phyloP scores from a whole-genome alignment of 2,113 vertebrate species.

The Centropus bengalensis region DNA sequence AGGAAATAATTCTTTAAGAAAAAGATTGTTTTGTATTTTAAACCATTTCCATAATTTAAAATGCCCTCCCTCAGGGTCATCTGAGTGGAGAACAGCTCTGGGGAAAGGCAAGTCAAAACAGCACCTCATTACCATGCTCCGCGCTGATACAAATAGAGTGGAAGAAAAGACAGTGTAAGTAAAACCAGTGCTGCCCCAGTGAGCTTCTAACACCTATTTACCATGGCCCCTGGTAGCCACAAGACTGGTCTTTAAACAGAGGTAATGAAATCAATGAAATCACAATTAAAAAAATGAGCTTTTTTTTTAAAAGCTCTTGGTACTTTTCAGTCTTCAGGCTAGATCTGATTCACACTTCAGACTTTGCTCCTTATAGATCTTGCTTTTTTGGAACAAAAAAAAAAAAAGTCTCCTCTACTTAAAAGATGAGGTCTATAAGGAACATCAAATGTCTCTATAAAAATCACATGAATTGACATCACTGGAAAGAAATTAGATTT shows the following conservation, averaged over 20 bases:
- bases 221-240: background rate
- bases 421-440: background rate
- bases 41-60: background rate
- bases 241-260: background rate
- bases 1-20: background rate
- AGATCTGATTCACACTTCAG: background rate
- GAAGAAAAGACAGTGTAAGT: background rate
- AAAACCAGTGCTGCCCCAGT: background rate
- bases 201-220: background rate
- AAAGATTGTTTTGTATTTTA: background rate
- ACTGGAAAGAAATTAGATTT: background rate
- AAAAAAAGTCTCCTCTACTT: no score
- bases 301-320: background rate
- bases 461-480: background rate
- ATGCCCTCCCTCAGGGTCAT: background rate
- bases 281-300: background rate
- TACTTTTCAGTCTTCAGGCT: background rate
- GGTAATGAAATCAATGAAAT: background rate
- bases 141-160: background rate
- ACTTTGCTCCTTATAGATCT: background rate
- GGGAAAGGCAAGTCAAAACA: background rate
- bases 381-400: background rate
- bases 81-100: background rate
- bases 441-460: background rate
- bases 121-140: background rate